These are phyloP conservation scores for Indicator indicator DNA, from an alignment of 2,113 vertebrate species.

Conservation along the genomic window DNA sequence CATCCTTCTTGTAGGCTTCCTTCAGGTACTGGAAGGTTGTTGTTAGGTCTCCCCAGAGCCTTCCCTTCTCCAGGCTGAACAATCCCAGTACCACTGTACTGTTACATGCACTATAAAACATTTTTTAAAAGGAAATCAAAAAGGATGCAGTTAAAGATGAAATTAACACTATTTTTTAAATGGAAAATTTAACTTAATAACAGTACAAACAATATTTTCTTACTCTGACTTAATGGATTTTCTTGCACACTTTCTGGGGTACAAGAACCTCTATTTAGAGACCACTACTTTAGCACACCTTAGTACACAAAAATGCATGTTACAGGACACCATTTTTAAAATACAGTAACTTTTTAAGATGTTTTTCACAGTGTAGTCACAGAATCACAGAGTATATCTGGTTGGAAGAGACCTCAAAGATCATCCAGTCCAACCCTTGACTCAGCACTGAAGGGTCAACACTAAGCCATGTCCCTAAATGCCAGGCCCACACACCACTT, in stretches of 20 bases:
- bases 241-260: background rate
- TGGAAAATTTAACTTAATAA: background rate
- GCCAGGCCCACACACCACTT: too few relatives aligned
- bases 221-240: background rate
- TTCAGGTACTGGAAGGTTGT: too few relatives aligned
- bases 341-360: background rate
- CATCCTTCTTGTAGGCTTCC: too few relatives aligned
- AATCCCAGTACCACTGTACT: background rate
- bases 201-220: background rate
- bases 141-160: background rate
- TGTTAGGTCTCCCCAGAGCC: too few relatives aligned
- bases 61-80: too few relatives aligned
- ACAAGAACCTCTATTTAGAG: background rate
- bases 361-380: background rate
- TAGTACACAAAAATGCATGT: background rate
- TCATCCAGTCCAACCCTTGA: too few relatives aligned
- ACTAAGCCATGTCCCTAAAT: too few relatives aligned
- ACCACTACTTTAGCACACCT: background rate
- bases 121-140: background rate
- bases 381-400: too few relatives aligned
- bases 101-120: background rate
- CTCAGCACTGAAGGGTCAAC: too few relatives aligned
- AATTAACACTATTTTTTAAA: background rate
- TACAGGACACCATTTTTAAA: background rate
- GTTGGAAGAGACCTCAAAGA: too few relatives aligned